phyloP scores from a whole-genome alignment of 2,797 vertebrate species.

The Oreonectes daqikongensis region DNA sequence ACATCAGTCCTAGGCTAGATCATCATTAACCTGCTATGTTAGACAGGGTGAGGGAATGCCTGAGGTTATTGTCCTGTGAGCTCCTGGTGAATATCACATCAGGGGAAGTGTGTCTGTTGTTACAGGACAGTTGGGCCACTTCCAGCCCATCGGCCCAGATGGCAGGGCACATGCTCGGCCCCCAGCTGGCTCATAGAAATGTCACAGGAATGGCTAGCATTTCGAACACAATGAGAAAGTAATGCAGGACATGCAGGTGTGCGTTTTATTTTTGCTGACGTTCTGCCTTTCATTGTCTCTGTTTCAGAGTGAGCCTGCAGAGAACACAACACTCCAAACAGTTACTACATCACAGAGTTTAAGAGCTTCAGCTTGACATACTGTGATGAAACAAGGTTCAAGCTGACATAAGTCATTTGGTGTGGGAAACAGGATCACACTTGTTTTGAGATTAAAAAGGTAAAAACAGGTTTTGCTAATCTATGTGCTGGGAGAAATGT shows the following conservation, averaged over 20 bases:
- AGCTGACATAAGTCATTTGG: neutral
- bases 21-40: constrained; percentile 42
- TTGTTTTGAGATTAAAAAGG: neutral
- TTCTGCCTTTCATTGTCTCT: constrained; percentile 11
- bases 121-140: constrained; percentile 42
- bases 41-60: constrained; percentile 37
- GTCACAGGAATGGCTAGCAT: constrained; percentile 44
- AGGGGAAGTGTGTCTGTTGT: constrained; percentile 43
- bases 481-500: neutral
- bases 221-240: constrained; percentile 44
- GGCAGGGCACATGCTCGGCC: constrained; percentile 40
- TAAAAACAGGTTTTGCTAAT: constrained; percentile 17
- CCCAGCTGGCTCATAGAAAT: constrained; percentile 51
- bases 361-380: neutral
- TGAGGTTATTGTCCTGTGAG: constrained; percentile 56
- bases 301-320: neutral
- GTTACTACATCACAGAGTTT: neutral
- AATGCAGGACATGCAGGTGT: constrained; percentile 4
- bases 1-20: constrained; percentile 13
- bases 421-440: neutral
- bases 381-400: neutral
- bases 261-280: constrained; percentile 40
- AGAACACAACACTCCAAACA: neutral
- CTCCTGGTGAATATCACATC: constrained; percentile 54
- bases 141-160: constrained; percentile 55